Percentiles rank a stretch among this genome's conserved stretches.
Conservation (phyloP, 2,113 vertebrate species). For the Gnathonemus echidnorhynchus region DNA sequence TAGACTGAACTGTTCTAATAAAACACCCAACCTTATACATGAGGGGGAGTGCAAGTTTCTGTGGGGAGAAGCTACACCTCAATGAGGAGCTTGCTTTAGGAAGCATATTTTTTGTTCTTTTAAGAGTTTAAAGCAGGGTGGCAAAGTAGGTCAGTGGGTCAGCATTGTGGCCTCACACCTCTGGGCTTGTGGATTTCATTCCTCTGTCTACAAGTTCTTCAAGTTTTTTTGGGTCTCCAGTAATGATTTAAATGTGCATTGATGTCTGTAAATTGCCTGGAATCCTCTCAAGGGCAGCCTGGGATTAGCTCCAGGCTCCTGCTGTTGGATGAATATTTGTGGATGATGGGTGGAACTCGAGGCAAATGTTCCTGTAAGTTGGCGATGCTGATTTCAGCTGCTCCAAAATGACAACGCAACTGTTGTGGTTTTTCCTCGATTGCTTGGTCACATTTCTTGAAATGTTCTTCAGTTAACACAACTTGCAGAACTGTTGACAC, state of each 20-base stretch:
- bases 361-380: slow-evolving; percentile 4
- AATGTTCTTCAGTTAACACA: not conserved
- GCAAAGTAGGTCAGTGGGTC: not conserved
- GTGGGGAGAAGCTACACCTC: not conserved
- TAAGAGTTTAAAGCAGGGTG: not conserved
- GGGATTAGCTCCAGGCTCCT: not conserved
- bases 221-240: not conserved
- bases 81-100: not conserved
- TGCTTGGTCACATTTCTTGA: not conserved
- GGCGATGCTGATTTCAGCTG: not conserved
- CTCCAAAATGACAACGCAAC: not conserved
- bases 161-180: not conserved
- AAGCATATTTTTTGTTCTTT: not conserved
- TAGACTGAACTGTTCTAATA: not conserved
- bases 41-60: not conserved
- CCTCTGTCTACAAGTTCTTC: not conserved
- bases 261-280: not conserved
- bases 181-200: not conserved
- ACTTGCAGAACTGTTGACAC: not conserved
- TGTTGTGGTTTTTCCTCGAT: not conserved
- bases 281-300: not conserved
- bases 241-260: not conserved
- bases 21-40: not conserved
- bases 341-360: not conserved
- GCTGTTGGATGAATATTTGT: not conserved